Percentiles rank a stretch among this genome's conserved stretches.
phyloP scores from a whole-genome alignment of 2,113 vertebrate genomes.

The Willisornis vidua region DNA sequence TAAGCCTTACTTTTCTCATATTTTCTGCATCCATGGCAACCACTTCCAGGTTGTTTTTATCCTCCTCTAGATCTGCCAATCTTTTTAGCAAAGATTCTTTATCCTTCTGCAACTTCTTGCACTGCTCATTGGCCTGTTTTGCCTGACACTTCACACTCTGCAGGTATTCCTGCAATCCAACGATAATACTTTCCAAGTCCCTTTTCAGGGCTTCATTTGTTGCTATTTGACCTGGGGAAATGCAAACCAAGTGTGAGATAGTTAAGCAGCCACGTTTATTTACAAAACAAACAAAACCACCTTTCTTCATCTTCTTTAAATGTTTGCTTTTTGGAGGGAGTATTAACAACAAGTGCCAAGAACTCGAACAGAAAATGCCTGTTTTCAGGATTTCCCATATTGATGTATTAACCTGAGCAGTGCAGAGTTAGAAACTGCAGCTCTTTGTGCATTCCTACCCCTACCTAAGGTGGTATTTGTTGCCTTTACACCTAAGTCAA shows the following conservation, averaged over 20 bases:
- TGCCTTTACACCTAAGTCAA: not conserved
- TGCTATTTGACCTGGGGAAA: constrained; percentile 86
- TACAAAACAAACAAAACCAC: not conserved
- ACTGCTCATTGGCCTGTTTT: constrained; percentile 75
- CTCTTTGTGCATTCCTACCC: not conserved
- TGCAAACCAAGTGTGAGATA: not conserved
- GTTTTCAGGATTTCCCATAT: not conserved
- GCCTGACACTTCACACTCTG: constrained; percentile 84
- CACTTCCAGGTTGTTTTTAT: constrained; percentile 80
- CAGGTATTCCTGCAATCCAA: constrained; percentile 88
- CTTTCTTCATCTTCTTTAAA: not conserved
- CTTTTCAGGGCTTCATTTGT: constrained; percentile 89
- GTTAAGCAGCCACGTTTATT: not conserved
- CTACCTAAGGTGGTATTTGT: not conserved
- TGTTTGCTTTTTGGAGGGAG: not conserved
- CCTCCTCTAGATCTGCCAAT: constrained; percentile 76
- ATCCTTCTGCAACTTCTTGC: constrained; percentile 78
- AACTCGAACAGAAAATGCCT: not conserved
- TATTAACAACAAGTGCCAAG: not conserved
- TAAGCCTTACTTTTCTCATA: constrained; percentile 77
- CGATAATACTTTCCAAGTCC: constrained; percentile 87
- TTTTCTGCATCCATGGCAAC: constrained; percentile 76
- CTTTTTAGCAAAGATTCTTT: constrained; percentile 79
- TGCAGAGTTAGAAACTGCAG: not conserved
- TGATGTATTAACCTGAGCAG: not conserved